These are phyloP conservation scores for Trachelipus rathkii DNA, from an alignment of 1,140 invertebrate genomes.

Conservation along the genomic window DNA sequence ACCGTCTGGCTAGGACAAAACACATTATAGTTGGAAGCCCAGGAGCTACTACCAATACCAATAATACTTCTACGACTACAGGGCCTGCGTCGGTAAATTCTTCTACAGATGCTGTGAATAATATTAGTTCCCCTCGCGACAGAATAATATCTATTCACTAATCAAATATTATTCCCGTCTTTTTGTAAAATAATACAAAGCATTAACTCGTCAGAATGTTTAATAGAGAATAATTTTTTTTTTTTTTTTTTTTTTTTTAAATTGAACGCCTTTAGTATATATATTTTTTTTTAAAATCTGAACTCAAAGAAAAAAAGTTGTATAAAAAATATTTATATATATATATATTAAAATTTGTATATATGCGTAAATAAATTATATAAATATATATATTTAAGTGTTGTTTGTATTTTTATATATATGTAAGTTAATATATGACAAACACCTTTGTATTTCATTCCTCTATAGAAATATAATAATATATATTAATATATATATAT, in stretches of 20 bases:
- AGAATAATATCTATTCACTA: neutral
- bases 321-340: constrained; percentile 8
- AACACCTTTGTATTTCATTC: neutral
- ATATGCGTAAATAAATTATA: neutral
- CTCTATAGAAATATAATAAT: neutral
- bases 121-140: neutral
- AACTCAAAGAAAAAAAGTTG: neutral
- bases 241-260: neutral
- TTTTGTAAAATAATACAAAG: neutral
- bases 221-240: too few relatives aligned
- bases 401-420: constrained; percentile 4
- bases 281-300: neutral
- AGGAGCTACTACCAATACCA: neutral
- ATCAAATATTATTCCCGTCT: neutral
- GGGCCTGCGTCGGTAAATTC: neutral
- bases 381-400: neutral
- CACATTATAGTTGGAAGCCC: neutral
- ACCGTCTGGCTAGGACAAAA: constrained; percentile 64
- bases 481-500: neutral
- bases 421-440: too few relatives aligned
- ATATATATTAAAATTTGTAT: neutral
- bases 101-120: neutral
- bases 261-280: neutral
- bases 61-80: too few relatives aligned
- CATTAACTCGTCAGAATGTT: neutral